phyloP scores from a whole-genome alignment of 2,797 vertebrate genomes.

The Petrocephalus schoutedeni region DNA sequence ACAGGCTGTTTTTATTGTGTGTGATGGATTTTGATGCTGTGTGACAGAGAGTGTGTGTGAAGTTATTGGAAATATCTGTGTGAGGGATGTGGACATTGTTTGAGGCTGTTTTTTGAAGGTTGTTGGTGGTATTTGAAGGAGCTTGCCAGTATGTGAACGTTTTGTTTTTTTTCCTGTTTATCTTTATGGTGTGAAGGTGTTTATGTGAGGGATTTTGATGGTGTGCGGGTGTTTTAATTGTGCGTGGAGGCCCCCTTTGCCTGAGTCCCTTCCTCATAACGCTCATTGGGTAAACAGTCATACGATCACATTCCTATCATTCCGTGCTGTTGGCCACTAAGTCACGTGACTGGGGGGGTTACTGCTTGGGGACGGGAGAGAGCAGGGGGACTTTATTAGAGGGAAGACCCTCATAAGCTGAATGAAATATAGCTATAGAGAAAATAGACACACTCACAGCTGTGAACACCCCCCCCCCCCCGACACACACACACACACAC shows the following conservation, averaged over 20 bases:
- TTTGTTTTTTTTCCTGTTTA: background rate
- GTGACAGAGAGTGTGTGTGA: background rate
- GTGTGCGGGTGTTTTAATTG: background rate
- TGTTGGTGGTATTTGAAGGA: background rate
- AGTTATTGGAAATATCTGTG: background rate
- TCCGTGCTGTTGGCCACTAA: constrained; percentile 45
- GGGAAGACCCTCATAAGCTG: background rate
- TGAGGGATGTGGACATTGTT: background rate
- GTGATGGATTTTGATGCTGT: background rate
- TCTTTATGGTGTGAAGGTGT: background rate
- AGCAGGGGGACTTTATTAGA: background rate
- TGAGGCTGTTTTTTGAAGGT: background rate
- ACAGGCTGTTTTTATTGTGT: background rate
- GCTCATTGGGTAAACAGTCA: constrained; percentile 46
- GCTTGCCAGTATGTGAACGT: background rate
- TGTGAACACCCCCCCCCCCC: background rate
- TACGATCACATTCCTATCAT: constrained; percentile 56
- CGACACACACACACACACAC: background rate
- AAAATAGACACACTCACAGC: background rate
- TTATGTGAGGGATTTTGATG: background rate
- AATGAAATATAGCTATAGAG: background rate
- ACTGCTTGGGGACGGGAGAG: constrained; percentile 28
- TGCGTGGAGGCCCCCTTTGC: background rate
- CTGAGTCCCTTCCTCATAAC: constrained; percentile 31
- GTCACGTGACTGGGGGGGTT: constrained; percentile 49